Base-by-base conservation (phyloP, 2,113 vertebrate species). In the Clupea harengus region DNA sequence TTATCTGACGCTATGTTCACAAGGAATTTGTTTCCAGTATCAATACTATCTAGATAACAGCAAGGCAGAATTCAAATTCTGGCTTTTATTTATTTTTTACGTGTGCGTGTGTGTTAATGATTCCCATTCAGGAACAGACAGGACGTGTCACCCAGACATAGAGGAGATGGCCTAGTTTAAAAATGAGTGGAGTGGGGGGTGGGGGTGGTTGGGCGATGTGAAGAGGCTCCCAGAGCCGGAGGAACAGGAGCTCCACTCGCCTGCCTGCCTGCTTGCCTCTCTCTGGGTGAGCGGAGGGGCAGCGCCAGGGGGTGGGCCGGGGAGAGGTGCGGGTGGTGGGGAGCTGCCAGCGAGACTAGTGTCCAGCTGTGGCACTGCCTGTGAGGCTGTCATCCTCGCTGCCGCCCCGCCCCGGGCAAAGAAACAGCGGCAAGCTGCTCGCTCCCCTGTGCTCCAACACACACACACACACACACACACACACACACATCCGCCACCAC, bases 141-240 rank as follows among this genome's bases (percentile, higher is more conserved):
- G 85, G 87, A 85, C 17, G 85, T 84, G 87, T 92, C 88, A 86
- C 86, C 84, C 88, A 86, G 90, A 93, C 93, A 92, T 92, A 90
- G 91, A 90, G 85, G 91, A 90, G 89, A 83, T 93, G 93, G 88
- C 93, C 93, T 93, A 93, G 90, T 95, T 94, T 93, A 82, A 45
- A 83, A 87, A 84, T 83, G 84, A 85, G 86, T 28, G n/a, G 28
- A 13, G 25, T 32, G 7, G 67, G 28, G 67, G 0, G 67, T 15
- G 28, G 10, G 28, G 28, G 67, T 75, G 67, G 9, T 28, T 17
- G 67, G 28, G 28, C 9, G 57, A 85, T 13, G 80, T 86, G 83
- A 45, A 50, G 81, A 78, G 84, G 5, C 45, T 81, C 81, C 84
- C 81, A 80, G 83, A 22, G 88, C 89, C 89, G 20, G 88, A 92